Base-by-base conservation (phyloP, 2,113 vertebrate genomes). In the Bubo bubo region DNA sequence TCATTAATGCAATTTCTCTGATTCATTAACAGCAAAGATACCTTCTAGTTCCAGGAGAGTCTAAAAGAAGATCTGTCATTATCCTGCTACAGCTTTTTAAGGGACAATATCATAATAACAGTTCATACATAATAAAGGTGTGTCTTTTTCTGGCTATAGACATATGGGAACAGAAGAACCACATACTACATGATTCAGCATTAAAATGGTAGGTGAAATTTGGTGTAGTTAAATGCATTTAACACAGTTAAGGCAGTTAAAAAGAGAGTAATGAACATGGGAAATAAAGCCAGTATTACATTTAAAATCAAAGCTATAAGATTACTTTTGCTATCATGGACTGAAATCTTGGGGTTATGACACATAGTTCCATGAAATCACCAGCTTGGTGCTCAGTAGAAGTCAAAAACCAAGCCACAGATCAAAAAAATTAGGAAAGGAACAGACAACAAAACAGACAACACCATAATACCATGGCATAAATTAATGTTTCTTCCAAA, bases 401-500 rank as follows among this genome's bases (percentile, higher is more conserved):
- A 70, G 50, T 56, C 50, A 41, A 72, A 88, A 56, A 53, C 34
- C 64, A 79, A 88, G 22, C 7, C 37, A 30, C 17, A 20, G 35
- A 43, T 73, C 32, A 58, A 14, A 26, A 37, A 53, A 45, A 37
- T 28, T 20, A 82, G 10, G 17, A 60, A 68, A 45, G 27, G 37
- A 53, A 47, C 22, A 60, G 71, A 30, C 10, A 62, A 39, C 19
- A 83, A 53, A 53, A 39, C 2, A 53, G 37, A 60, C 6, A 75
- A 68, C 28, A n/a, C 6, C 3, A 2, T n/a, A 53, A 75, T 47
- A 32, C 10, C 16, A n/a, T 0, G 0, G 15, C 47, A 68, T 20
- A 60, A 68, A 68, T 53, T 23, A 49, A 52, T 52, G 7, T 62
- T 76, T 83, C 21, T 76, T 49, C 47, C 24, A 70, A 26, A 83